phyloP scores from a whole-genome alignment of 92 coral and sea anemone genomes.

The Pocillopora meandrina region DNA sequence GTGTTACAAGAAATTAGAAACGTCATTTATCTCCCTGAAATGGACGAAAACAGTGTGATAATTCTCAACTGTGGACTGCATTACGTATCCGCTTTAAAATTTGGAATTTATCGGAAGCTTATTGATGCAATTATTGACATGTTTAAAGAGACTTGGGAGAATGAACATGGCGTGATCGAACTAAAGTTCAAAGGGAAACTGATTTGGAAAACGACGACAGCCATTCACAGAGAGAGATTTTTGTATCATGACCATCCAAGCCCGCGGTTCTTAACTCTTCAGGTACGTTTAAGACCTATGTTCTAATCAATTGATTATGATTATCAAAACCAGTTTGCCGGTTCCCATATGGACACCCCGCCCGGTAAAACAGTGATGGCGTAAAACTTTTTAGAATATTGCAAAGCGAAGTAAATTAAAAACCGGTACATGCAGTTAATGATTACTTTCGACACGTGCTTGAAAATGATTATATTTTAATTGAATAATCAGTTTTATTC shows the following conservation, averaged over 20 bases:
- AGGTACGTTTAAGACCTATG: constrained; percentile 46
- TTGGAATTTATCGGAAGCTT: constrained; percentile 74
- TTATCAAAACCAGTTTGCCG: neutral
- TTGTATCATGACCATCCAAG: constrained; percentile 79
- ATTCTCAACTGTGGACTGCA: constrained; percentile 86
- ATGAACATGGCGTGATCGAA: constrained; percentile 24
- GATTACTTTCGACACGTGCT: too few relatives aligned
- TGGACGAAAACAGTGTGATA: constrained; percentile 91
- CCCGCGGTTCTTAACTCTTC: constrained; percentile 80
- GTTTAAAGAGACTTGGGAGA: constrained; percentile 41
- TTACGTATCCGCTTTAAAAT: constrained; percentile 77
- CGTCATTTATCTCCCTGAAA: constrained; percentile 72
- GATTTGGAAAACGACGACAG: constrained; percentile 93
- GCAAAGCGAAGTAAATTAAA: neutral
- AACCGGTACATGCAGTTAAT: too few relatives aligned
- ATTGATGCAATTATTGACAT: constrained; percentile 68
- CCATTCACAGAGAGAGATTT: constrained; percentile 78
- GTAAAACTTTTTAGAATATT: neutral
- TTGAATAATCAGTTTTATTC: too few relatives aligned
- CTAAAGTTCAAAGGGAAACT: constrained; percentile 65
- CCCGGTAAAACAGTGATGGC: too few relatives aligned
- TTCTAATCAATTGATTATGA: neutral
- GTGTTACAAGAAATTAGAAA: constrained; percentile 52
- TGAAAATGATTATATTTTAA: too few relatives aligned
- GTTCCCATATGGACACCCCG: too few relatives aligned